phyloP scores from a whole-genome alignment of 1,140 invertebrate genomes.

The Polypedilum vanderplanki region DNA sequence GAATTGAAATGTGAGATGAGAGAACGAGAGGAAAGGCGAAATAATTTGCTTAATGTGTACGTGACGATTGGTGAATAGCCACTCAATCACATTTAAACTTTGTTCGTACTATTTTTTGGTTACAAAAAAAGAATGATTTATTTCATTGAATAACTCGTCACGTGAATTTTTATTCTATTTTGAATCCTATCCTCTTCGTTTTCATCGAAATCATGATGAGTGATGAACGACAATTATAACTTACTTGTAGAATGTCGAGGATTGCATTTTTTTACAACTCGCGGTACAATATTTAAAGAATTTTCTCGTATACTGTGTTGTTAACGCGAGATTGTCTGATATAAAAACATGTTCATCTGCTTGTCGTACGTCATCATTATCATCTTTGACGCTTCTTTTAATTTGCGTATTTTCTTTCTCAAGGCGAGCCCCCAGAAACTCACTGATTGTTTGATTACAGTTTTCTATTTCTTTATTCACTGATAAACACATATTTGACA shows the following conservation, averaged over 20 bases:
- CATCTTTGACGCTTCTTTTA: not conserved
- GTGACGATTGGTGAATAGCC: not conserved
- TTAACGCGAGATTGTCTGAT: not conserved
- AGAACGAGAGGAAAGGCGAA: not conserved
- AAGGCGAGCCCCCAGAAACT: not conserved
- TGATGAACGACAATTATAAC: not conserved
- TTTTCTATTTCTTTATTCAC: conserved; percentile 4
- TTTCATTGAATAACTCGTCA: not conserved
- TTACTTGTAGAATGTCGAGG: not conserved
- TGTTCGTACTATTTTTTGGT: not conserved
- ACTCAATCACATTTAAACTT: not conserved
- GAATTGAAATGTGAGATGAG: not conserved
- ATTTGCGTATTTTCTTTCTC: not conserved
- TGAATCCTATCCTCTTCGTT: not conserved
- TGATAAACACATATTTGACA: conserved; percentile 11
- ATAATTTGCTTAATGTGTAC: conserved; percentile 4
- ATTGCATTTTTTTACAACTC: not conserved
- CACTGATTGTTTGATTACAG: not conserved
- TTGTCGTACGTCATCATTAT: not conserved
- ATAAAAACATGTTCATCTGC: not conserved
- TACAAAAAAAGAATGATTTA: not conserved
- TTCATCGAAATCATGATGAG: not conserved
- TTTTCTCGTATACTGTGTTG: not conserved
- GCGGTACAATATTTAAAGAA: not conserved
- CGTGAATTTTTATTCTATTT: not conserved